These are phyloP conservation scores for Myotis lucifugus DNA, from an alignment of 2,113 vertebrate species.

Conservation along the genomic window DNA sequence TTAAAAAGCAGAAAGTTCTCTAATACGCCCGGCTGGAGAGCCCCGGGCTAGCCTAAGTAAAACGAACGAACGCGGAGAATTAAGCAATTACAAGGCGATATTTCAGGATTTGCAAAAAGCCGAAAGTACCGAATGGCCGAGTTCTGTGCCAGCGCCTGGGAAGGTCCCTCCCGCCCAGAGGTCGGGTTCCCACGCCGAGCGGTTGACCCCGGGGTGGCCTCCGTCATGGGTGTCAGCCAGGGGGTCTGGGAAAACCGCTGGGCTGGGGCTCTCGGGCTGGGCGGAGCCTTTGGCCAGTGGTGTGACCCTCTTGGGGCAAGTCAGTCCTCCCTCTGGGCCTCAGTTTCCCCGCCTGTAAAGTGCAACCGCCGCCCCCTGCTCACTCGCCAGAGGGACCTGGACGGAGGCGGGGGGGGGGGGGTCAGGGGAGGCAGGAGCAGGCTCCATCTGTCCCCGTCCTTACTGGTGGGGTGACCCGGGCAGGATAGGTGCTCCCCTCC, in stretches of 20 bases:
- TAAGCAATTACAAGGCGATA: constrained; percentile 72
- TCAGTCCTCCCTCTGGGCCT: neutral
- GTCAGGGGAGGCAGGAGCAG: rapidly evolving
- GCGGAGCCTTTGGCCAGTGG: neutral
- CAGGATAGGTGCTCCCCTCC: neutral
- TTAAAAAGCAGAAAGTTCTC: constrained; percentile 77
- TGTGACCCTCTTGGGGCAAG: neutral
- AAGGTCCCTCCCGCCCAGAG: neutral
- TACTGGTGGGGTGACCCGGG: neutral
- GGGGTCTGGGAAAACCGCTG: neutral
- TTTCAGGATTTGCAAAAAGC: constrained; percentile 67
- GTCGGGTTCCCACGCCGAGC: neutral
- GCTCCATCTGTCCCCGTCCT: neutral
- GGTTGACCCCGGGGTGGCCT: neutral
- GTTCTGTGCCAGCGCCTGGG: neutral
- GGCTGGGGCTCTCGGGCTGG: neutral
- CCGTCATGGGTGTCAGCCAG: rapidly evolving
- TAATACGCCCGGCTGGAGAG: constrained; percentile 56
- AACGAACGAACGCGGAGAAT: constrained; percentile 71
- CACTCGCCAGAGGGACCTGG: neutral
- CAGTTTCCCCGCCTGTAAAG: neutral
- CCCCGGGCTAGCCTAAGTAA: constrained; percentile 68
- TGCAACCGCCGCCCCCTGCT: rapidly evolving
- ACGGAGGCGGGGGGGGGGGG: rapidly evolving
- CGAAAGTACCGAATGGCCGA: neutral